Evolutionary conservation across 1,140 invertebrate species (phyloP).

Genomic region (Tenebrio molitor): DNA sequence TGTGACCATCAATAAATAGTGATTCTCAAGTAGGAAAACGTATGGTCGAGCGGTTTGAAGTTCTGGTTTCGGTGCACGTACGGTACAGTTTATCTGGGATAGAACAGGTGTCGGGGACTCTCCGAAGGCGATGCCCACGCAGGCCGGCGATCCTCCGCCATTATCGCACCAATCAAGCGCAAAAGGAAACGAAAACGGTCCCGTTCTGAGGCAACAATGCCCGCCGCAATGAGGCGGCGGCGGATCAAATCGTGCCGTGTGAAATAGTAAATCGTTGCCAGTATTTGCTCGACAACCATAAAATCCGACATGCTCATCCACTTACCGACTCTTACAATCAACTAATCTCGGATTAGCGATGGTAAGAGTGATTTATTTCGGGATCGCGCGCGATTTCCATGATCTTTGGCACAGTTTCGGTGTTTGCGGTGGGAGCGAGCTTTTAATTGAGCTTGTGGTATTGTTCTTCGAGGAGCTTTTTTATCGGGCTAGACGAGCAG

Average conservation of each 20-base stretch:
- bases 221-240: background rate
- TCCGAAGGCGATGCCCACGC: conserved; percentile 28
- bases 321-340: conserved; percentile 17
- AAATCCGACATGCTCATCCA: conserved; percentile 28
- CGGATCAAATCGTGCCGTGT: conserved; percentile 9
- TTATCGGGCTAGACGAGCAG: conserved; percentile 22
- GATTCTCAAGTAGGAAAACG: conserved; percentile 41
- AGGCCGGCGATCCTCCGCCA: conserved; percentile 25
- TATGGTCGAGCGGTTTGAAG: conserved; percentile 35
- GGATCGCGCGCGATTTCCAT: conserved; percentile 44
- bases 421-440: conserved; percentile 4
- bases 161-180: conserved; percentile 48
- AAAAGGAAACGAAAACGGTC: conserved; percentile 43
- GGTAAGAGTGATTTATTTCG: conserved; percentile 22
- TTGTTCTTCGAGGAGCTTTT: conserved; percentile 20
- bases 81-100: conserved; percentile 46
- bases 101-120: conserved; percentile 48
- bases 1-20: conserved; percentile 45
- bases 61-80: conserved; percentile 49
- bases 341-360: conserved; percentile 18
- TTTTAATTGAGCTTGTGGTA: conserved; percentile 35
- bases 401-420: conserved; percentile 33
- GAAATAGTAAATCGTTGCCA: conserved; percentile 11
- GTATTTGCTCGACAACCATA: conserved; percentile 21
- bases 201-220: conserved; percentile 11